Base-by-base conservation (phyloP, 2,113 vertebrate genomes). In the Daphoenositta chrysoptera region DNA sequence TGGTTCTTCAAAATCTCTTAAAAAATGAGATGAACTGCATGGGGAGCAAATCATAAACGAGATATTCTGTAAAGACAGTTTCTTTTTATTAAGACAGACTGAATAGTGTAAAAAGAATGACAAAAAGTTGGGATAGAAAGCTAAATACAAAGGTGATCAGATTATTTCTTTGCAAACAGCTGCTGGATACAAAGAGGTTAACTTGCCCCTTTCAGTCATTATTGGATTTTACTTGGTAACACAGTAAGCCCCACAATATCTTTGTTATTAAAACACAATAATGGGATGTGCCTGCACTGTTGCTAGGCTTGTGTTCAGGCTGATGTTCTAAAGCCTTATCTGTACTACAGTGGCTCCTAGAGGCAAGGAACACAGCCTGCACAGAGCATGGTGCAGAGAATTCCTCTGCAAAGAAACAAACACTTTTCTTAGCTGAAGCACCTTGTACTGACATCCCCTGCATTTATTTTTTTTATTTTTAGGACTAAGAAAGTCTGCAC, bases 151-250 rank as follows among this genome's bases (percentile, higher is more conserved):
- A 83, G 45, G 31, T 33, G 65, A 97, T 93, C 61, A 57, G 58
- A 94, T 96, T 96, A 96, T 31, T 91, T 78, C 72, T 84, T 66
- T 72, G 28, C 69, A 40, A 86, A 58, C 92, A 93, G 86, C 86
- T 96, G 94, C 53, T 94, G 80, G 70, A 91, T 85, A 82, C 45
- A 87, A 57, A 92, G n/a, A 93, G 69, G 90, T 94, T 93, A 96
- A 96, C 51, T n/a, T 40, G 35, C 37, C 51, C 13, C 50, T 70
- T 93, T 89, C 95, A 63, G 89, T 27, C 60, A 11, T 48, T 75
- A 97, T 83, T 95, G 53, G 57, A 93, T 95, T 95, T 88, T 78
- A 86, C 83, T 48, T 4, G 20, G 1, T 83, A 96, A 95, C 69
- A 73, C 71, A 94, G 53, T 93, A 95, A 94, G 69, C 22, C 17